Base-by-base conservation (phyloP, 1,140 invertebrate species). In the Apis mellifera region DNA sequence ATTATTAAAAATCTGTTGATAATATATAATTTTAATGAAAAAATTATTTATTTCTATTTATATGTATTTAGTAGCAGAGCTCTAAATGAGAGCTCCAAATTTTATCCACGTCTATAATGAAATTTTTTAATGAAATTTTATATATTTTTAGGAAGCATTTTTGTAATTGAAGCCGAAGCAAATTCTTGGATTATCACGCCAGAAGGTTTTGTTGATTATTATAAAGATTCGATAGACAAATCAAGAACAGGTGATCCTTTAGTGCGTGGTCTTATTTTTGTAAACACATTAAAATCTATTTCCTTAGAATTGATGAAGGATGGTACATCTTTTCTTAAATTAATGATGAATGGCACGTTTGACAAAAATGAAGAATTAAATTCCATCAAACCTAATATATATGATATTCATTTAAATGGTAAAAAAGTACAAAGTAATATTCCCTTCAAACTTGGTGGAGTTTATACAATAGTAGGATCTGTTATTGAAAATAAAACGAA, bases 391-490 rank as follows among this genome's bases (percentile, higher is more conserved):
- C 84, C 93, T 1, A 93, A 92, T 0, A 82, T 68, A 0, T 95
- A 95, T 64, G 90, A 93, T 12, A 64, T 95, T 42, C 85, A 85
- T 52, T 83, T 95, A 9, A 91, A 94, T 57, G 86, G 90, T 1
- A 78, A 75, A 9, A 55, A 82, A 9, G 84, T 94, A 1, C 17
- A 83, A n/a, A 64, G 84, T 0, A 86, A 92, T 3, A 86, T 95
- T 13, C 68, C 84, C 0, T 82, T 96, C 5, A 92, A 93, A 62
- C 91, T 93, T n/a, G 96, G 96, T 0, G 95, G 95, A 23, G 95
- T 96, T 21, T 96, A 96, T 78, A 94, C 94, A 2, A 80, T 96
- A 4, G 26, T 96, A 19, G 92, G 95, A 60, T 52, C n/a, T 1
- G 86, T 93, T n/a, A 86, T 83, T 0, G 17, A 13, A 72, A 57